A percentile compares a stretch with the other conserved stretches of the same genome.
phyloP scores from a whole-genome alignment of 2,888 invertebrate genomes.

The Folsomia candida region DNA sequence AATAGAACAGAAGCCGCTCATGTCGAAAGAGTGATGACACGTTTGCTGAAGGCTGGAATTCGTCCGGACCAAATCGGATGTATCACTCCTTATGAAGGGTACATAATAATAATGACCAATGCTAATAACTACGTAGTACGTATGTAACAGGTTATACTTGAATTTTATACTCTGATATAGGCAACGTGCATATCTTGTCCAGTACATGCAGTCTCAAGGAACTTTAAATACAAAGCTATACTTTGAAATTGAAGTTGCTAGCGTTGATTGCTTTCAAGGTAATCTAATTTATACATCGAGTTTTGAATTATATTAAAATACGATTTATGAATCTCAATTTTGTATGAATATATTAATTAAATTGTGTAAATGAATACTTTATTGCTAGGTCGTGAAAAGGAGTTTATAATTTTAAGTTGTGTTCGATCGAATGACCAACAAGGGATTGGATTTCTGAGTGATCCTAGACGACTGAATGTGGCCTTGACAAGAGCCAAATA shows the following conservation, averaged over 20 bases:
- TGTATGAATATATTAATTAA: too few relatives aligned
- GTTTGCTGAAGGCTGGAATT: conserved; percentile 89
- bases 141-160: not conserved
- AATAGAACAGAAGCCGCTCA: conserved; percentile 98
- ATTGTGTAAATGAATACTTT: too few relatives aligned
- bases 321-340: too few relatives aligned
- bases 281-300: too few relatives aligned
- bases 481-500: conserved; percentile 96
- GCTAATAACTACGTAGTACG: too few relatives aligned
- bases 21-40: conserved; percentile 95
- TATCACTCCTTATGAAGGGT: conserved; percentile 93
- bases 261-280: conserved; percentile 99
- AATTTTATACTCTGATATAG: not conserved
- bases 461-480: conserved; percentile 95
- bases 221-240: conserved; percentile 94
- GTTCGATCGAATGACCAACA: conserved; percentile 98
- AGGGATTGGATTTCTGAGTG: conserved; percentile 97
- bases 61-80: conserved; percentile 98
- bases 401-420: conserved; percentile 98
- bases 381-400: conserved; percentile 98
- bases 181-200: conserved; percentile 89
- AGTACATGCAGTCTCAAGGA: conserved; percentile 99
- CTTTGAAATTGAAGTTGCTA: conserved; percentile 97
- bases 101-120: not conserved
- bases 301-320: too few relatives aligned